Percentiles rank a stretch among this genome's conserved stretches.
phyloP scores from a whole-genome alignment of 2,888 invertebrate species.

The Nomada hirtipes region DNA sequence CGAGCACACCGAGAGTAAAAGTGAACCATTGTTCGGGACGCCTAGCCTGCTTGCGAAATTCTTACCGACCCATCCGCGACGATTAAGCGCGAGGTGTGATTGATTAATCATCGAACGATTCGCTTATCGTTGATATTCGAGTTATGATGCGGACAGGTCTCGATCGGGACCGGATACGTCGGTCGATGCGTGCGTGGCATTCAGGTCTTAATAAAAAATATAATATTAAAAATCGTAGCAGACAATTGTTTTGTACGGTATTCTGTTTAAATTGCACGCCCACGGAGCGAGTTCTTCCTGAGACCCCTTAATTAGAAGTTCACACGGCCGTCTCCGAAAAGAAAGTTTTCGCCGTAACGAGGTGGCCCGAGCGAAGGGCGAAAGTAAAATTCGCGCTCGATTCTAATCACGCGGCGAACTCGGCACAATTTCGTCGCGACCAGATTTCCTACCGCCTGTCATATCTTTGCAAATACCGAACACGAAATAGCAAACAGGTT shows the following conservation, averaged over 20 bases:
- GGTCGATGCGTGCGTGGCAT: constrained; percentile 24
- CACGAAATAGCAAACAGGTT: background rate
- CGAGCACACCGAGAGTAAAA: constrained; percentile 49
- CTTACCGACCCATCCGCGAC: constrained; percentile 47
- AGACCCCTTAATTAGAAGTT: constrained; percentile 33
- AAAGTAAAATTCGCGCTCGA: constrained; percentile 69
- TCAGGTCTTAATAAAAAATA: constrained; percentile 53
- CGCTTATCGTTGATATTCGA: constrained; percentile 11
- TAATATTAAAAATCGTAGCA: no score
- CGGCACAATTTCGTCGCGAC: constrained; percentile 55
- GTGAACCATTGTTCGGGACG: constrained; percentile 52
- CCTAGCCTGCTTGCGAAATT: constrained; percentile 42
- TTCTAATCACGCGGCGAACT: constrained; percentile 70
- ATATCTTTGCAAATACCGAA: constrained; percentile 20
- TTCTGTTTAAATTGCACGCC: constrained; percentile 20
- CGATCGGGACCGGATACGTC: constrained; percentile 61
- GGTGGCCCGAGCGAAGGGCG: constrained; percentile 54
- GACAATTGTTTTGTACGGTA: no score
- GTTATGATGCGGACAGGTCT: constrained; percentile 39
- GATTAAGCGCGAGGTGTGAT: constrained; percentile 60
- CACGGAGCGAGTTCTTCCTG: no score
- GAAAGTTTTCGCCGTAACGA: constrained; percentile 64
- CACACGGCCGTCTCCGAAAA: constrained; percentile 47
- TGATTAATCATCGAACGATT: constrained; percentile 61
- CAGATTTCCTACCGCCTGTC: constrained; percentile 35